phyloP scores from a whole-genome alignment of 2,888 invertebrate genomes.

The Koerneria pararmatus region DNA sequence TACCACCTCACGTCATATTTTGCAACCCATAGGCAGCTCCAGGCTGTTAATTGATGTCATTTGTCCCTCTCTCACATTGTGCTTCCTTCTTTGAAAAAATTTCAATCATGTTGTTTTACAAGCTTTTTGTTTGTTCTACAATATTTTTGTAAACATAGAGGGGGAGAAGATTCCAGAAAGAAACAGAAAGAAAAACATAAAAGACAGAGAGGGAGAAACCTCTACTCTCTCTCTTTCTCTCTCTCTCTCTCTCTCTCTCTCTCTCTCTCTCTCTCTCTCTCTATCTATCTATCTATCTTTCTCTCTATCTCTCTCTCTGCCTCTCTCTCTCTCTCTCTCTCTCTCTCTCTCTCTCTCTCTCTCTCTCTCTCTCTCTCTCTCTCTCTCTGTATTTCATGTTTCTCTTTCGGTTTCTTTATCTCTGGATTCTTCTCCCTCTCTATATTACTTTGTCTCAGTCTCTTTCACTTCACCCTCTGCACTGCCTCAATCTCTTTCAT shows the following conservation, averaged over 20 bases:
- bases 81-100: too few species aligned
- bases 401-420: neutral
- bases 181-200: too few species aligned
- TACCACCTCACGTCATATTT: too few species aligned
- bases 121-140: too few species aligned
- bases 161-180: too few species aligned
- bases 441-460: neutral
- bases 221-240: neutral
- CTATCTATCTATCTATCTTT: neutral
- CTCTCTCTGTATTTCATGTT: neutral
- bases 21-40: too few species aligned
- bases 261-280: neutral
- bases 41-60: too few species aligned
- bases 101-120: too few species aligned
- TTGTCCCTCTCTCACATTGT: too few species aligned
- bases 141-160: too few species aligned
- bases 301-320: conserved; percentile 3
- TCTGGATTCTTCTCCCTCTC: neutral
- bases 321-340: conserved; percentile 8
- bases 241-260: neutral
- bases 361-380: neutral
- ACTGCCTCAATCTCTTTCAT: too few species aligned
- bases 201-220: too few species aligned
- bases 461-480: neutral
- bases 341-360: neutral